Conservation (phyloP, 2,113 vertebrate genomes). For the Lepidothrix coronata region DNA sequence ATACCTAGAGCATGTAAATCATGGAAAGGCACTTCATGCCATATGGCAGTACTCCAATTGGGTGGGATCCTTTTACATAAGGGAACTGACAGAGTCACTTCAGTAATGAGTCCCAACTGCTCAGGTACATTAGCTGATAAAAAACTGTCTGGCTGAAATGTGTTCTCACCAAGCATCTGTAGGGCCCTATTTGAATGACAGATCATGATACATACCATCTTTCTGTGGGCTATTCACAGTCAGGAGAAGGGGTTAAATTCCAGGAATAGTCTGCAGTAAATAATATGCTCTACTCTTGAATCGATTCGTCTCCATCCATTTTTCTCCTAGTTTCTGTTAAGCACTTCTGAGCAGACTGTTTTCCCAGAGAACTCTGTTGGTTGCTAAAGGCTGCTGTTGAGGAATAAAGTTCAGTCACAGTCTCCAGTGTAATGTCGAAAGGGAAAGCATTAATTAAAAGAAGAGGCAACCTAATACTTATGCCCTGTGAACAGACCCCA, state of each 20-base stretch:
- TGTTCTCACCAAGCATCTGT: not conserved
- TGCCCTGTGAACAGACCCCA: not conserved
- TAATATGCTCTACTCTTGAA: not conserved
- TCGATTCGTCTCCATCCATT: not conserved
- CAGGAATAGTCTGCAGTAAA: not conserved
- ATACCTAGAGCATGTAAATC: not conserved
- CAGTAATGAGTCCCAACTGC: not conserved
- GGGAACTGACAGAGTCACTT: not conserved
- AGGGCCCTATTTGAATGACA: not conserved
- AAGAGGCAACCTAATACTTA: not conserved
- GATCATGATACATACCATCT: not conserved
- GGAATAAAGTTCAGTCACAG: constrained; percentile 4
- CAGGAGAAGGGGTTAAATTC: not conserved
- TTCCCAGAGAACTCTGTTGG: not conserved
- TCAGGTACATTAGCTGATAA: not conserved
- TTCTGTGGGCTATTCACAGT: not conserved
- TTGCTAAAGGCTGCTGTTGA: not conserved
- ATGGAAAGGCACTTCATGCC: not conserved
- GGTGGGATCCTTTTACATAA: not conserved
- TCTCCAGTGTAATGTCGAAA: constrained; percentile 2
- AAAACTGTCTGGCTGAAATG: not conserved
- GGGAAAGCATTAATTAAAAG: constrained; percentile 41
- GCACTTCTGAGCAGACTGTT: not conserved
- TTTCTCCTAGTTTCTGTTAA: not conserved
- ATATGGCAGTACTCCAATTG: not conserved